Evolutionary conservation across 1,140 invertebrate species (phyloP).

Genomic region (Aphaenogaster floridana): DNA sequence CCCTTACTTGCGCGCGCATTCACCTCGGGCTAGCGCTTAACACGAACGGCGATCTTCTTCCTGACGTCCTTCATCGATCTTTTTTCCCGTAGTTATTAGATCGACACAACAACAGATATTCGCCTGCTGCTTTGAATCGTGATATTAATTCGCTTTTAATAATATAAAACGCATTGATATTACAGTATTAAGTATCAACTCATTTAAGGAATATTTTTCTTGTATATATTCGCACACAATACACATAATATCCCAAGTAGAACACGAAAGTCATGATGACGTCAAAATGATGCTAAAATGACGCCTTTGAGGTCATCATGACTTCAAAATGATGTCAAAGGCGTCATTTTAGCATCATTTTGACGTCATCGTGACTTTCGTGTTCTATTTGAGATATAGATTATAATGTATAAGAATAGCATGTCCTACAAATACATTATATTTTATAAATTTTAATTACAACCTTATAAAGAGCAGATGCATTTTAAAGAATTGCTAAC

Average conservation of each 20-base stretch:
- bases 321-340: no score
- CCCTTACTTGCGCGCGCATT: slow-evolving; percentile 76
- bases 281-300: no score
- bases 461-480: slow-evolving; percentile 13
- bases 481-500: slow-evolving; percentile 66
- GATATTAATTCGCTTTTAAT: slow-evolving; percentile 16
- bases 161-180: not conserved
- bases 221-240: not conserved
- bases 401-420: not conserved
- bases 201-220: not conserved
- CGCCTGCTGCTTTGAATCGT: not conserved
- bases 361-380: no score
- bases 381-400: no score
- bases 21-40: slow-evolving; percentile 70
- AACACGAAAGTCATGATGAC: no score
- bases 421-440: not conserved
- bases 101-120: not conserved
- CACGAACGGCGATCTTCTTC: slow-evolving; percentile 38
- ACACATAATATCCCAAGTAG: no score
- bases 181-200: not conserved
- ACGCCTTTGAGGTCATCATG: no score
- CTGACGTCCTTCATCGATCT: not conserved
- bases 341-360: no score
- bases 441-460: slow-evolving; percentile 29
- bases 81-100: slow-evolving; percentile 22